Percentiles rank a stretch among this genome's conserved stretches.
Conservation (phyloP, 2,113 vertebrate genomes). For the Gallinago media region DNA sequence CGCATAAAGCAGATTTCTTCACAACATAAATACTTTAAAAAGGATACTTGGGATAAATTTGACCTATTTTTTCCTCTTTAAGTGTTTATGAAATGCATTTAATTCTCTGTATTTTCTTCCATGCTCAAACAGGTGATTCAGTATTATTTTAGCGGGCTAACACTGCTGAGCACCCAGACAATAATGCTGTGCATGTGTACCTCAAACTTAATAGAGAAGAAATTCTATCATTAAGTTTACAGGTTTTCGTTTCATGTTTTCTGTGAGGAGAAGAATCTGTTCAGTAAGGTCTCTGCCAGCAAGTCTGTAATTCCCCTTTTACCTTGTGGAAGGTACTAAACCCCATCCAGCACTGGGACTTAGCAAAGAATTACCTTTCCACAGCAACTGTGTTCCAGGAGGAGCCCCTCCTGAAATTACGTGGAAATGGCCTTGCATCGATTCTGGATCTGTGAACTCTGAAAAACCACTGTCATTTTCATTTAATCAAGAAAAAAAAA, state of each 20-base stretch:
- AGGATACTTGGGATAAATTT: not conserved
- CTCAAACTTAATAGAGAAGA: not conserved
- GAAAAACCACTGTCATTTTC: not conserved
- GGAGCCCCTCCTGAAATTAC: not conserved
- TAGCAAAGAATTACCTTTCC: not conserved
- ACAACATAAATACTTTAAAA: conserved; percentile 21
- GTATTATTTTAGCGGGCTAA: not conserved
- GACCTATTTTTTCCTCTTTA: conserved; percentile 9
- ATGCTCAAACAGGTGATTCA: not conserved
- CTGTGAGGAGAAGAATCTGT: not conserved
- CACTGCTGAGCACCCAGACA: not conserved
- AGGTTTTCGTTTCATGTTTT: not conserved
- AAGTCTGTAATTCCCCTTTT: not conserved
- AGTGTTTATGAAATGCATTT: not conserved
- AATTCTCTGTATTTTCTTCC: not conserved
- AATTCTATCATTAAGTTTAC: not conserved
- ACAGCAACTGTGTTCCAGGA: not conserved
- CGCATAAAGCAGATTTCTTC: not conserved
- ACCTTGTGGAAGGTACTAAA: not conserved
- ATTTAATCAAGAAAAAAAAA: not conserved
- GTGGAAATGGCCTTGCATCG: not conserved
- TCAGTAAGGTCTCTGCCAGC: not conserved
- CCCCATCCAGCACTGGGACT: not conserved
- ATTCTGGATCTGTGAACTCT: not conserved
- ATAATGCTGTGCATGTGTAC: not conserved